Evolutionary conservation across 2,113 vertebrate species (phyloP), one percentile per base, ranked within the genome.

Genomic region (Grus americana): DNA sequence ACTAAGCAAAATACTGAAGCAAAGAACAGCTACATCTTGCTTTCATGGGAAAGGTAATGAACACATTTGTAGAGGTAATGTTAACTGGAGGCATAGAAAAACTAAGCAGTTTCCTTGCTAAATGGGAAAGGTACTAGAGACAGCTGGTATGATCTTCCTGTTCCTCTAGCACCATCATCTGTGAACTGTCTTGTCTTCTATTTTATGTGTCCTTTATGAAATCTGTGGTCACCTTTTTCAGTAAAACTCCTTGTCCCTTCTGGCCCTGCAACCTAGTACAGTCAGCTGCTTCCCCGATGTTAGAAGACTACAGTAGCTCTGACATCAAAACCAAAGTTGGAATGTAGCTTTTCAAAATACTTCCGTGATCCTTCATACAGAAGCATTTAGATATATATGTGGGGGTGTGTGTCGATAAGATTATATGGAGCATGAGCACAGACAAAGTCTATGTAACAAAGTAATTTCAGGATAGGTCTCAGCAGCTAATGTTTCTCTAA

Each of bases 341-440:
- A 47, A 32, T 8, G 6, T 36, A 52, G 29, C 12, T 63, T 67
- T 73, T 73, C 16, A 66, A n/a, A 62, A 58, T 32, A 57, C 14
- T 62, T 72, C 20, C 6, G 10, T 24, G 11, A 24, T 32, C 12
- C 5, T 12, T 40, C 0, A 0, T 32, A n/a, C 32, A n/a, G 49
- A 66, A 38, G 5, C 8, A 36, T 61, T 49, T 72, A 36, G 32
- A 22, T 16, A n/a, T 12, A 11, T 62, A 8, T 20, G 14, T 27
- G 6, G 66, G 6, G 61, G 16, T 38, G 15, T 57, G 34, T 23
- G 8, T 49, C 20, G 11, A 19, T 19, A 8, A 44, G 23, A 19
- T 54, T 40, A 32, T 42, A 42, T 24, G 16, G 26, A 58, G 44
- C 10, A 20, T 34, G 8, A 59, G 20, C 22, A 38, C 22, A 59